These are phyloP conservation scores for Styela plicata DNA, from an alignment of 23 tunicate species.

Conservation along the genomic window DNA sequence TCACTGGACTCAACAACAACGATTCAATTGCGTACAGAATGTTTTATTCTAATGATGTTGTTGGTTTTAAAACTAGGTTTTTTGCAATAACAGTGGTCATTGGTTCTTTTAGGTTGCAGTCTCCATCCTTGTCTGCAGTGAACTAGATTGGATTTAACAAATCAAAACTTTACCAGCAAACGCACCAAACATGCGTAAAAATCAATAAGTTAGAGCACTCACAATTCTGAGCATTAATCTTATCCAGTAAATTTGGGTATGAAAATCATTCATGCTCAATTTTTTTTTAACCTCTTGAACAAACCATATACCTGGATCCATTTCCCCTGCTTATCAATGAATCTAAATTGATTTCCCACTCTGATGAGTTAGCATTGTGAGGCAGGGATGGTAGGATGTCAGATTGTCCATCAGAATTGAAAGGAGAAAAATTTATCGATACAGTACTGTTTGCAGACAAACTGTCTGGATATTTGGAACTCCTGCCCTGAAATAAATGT, in stretches of 20 bases:
- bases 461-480: background rate
- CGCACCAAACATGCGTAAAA: background rate
- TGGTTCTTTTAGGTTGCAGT: no score
- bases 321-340: background rate
- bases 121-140: no score
- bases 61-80: no score
- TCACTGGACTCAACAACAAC: no score
- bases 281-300: no score
- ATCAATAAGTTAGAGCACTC: background rate
- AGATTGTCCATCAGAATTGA: background rate
- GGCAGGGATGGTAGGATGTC: conserved; percentile 16
- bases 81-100: no score
- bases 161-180: no score
- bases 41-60: no score
- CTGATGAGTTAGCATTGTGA: conserved; percentile 24
- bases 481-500: conserved; percentile 8
- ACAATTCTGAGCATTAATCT: background rate
- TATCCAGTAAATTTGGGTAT: background rate
- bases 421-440: conserved; percentile 13
- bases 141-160: no score
- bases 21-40: no score
- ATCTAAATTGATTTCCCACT: conserved; percentile 15
- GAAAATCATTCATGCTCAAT: no score
- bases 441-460: conserved; percentile 13
- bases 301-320: conserved; percentile 20